Evolutionary conservation across 2,888 invertebrate genomes (phyloP).

Genomic region (Opisthograptis luteolata): DNA sequence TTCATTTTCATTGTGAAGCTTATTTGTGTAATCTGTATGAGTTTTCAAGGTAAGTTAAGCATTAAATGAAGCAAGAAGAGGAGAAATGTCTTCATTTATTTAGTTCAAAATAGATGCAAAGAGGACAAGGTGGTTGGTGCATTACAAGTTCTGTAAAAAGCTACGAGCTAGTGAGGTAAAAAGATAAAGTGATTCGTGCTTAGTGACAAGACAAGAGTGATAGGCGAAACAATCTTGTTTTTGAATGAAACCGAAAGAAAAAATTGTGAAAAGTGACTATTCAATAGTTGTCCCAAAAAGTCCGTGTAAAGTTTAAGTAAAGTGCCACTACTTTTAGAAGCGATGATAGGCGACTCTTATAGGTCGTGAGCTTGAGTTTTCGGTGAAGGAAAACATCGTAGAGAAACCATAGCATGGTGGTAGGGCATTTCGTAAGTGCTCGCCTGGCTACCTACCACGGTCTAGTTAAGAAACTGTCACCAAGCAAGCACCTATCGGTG

Average conservation of each 20-base stretch:
- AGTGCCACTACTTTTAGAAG: no score
- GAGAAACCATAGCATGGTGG: no score
- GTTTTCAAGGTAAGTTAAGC: constrained; percentile 24
- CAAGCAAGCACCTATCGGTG: no score
- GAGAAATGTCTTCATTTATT: constrained; percentile 28
- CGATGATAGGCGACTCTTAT: no score
- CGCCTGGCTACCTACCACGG: no score
- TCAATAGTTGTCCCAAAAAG: no score
- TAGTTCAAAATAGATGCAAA: constrained; percentile 16
- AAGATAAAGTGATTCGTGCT: not conserved
- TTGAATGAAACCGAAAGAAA: not conserved
- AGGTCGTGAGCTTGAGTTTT: no score
- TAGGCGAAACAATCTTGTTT: not conserved
- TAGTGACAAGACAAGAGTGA: not conserved
- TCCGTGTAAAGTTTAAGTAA: no score
- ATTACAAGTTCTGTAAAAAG: not conserved
- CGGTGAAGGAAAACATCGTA: no score
- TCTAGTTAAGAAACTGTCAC: no score
- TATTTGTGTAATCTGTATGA: constrained; percentile 1
- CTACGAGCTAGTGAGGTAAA: not conserved
- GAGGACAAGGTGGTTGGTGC: not conserved
- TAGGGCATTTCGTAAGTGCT: no score
- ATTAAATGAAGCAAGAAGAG: constrained; percentile 24
- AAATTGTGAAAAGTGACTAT: no score
- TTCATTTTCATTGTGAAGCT: constrained; percentile 3